These are phyloP conservation scores for Parazoanthus swiftii DNA, from an alignment of 92 coral and sea anemone genomes.

Conservation along the genomic window DNA sequence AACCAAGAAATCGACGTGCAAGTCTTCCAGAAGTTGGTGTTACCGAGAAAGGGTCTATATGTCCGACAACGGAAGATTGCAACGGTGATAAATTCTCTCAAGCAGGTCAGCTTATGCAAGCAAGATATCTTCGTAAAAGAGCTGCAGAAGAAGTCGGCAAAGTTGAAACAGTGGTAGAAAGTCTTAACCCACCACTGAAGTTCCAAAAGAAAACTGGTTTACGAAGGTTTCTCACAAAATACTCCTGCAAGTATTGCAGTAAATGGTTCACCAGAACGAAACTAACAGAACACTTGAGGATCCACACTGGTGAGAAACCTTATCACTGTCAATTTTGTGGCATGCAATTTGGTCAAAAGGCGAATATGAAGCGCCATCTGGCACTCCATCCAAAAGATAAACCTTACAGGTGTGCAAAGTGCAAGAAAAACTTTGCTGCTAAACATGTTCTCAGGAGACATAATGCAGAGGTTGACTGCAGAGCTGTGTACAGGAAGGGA, in stretches of 20 bases:
- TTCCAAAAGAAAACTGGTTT: neutral
- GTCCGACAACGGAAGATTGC: neutral
- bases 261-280: conserved; percentile 29
- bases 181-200: neutral
- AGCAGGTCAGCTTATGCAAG: neutral
- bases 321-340: conserved; percentile 6
- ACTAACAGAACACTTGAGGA: conserved; percentile 10
- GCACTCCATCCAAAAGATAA: conserved; percentile 23
- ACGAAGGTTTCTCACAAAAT: conserved; percentile 5
- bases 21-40: neutral
- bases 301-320: conserved; percentile 31
- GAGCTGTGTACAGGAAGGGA: neutral
- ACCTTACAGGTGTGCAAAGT: conserved; percentile 22
- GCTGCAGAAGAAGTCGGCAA: neutral
- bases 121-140: neutral
- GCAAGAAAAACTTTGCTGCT: conserved; percentile 16
- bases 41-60: neutral
- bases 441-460: conserved; percentile 2
- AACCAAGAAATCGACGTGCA: neutral
- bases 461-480: neutral
- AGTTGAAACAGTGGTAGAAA: neutral
- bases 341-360: conserved; percentile 19
- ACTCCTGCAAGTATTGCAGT: conserved; percentile 9
- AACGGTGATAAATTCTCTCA: neutral
- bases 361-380: conserved; percentile 13